These are phyloP conservation scores for Achlya flavicornis DNA, from an alignment of 2,888 invertebrate species.

Conservation along the genomic window DNA sequence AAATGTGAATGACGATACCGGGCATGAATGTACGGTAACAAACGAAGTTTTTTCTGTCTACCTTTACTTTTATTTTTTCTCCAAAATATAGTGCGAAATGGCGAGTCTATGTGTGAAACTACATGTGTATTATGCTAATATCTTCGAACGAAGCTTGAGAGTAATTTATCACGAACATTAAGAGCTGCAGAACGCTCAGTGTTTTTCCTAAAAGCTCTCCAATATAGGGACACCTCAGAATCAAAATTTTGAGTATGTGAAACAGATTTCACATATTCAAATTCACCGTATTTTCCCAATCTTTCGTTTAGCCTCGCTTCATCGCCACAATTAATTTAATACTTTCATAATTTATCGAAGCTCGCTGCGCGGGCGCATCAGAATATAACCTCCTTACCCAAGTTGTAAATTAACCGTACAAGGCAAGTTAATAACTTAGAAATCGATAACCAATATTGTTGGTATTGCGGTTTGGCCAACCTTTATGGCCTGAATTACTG, in stretches of 20 bases:
- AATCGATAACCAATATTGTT: slow-evolving; percentile 61
- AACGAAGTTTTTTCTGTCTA: too few relatives aligned
- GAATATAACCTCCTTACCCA: not conserved
- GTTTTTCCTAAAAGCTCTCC: not conserved
- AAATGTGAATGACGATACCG: too few relatives aligned
- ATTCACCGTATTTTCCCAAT: not conserved
- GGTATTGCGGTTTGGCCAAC: slow-evolving; percentile 48
- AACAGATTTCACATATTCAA: not conserved
- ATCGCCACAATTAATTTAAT: not conserved
- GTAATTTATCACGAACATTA: too few relatives aligned
- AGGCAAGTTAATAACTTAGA: slow-evolving; percentile 52
- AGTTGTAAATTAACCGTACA: slow-evolving; percentile 21
- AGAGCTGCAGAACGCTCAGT: too few relatives aligned
- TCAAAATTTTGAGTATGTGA: not conserved
- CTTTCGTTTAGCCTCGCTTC: not conserved
- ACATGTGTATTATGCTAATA: too few relatives aligned
- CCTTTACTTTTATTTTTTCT: too few relatives aligned
- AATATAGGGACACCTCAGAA: not conserved
- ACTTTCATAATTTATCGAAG: not conserved
- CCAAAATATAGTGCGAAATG: too few relatives aligned
- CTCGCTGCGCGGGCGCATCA: slow-evolving; percentile 4
- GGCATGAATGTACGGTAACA: too few relatives aligned
- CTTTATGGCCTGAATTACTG: slow-evolving; percentile 44
- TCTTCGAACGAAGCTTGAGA: too few relatives aligned
- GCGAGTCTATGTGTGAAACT: too few relatives aligned